Percentiles rank a stretch among this genome's conserved stretches.
phyloP scores from a whole-genome alignment of 2,113 vertebrate genomes.

The Otolemur garnettii region DNA sequence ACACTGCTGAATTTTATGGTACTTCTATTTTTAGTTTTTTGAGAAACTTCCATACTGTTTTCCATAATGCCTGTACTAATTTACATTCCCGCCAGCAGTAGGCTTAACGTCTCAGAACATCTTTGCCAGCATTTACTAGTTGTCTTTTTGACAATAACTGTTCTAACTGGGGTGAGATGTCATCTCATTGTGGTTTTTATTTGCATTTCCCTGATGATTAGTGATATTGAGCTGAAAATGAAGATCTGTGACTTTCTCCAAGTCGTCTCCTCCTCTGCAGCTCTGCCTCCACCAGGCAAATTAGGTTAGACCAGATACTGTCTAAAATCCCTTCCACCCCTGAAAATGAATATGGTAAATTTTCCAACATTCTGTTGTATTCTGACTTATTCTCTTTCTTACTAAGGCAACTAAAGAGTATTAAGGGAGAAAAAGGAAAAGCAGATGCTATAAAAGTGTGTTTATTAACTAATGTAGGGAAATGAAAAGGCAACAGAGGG shows the following conservation, averaged over 20 bases:
- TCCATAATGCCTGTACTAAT: neutral
- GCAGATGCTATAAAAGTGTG: neutral
- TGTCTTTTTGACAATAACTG: neutral
- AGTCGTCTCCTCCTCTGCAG: neutral
- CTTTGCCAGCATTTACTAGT: neutral
- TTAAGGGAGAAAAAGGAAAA: neutral
- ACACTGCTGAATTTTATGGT: neutral
- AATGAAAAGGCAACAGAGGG: neutral
- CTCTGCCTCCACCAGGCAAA: neutral
- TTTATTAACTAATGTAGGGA: constrained; percentile 50
- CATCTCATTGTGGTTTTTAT: neutral
- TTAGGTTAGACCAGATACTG: neutral
- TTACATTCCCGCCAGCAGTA: neutral
- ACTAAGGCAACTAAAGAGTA: constrained; percentile 8
- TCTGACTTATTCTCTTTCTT: neutral
- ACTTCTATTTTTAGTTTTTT: neutral
- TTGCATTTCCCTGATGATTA: neutral
- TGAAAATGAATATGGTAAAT: neutral
- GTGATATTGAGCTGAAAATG: neutral
- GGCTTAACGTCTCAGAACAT: neutral
- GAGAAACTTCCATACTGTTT: neutral
- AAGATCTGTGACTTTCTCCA: neutral
- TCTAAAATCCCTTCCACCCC: neutral
- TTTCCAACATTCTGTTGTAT: constrained; percentile 24
- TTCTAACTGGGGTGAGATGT: neutral